phyloP scores from a whole-genome alignment of 2,797 vertebrate genomes.

The Anniella stebbinsi region DNA sequence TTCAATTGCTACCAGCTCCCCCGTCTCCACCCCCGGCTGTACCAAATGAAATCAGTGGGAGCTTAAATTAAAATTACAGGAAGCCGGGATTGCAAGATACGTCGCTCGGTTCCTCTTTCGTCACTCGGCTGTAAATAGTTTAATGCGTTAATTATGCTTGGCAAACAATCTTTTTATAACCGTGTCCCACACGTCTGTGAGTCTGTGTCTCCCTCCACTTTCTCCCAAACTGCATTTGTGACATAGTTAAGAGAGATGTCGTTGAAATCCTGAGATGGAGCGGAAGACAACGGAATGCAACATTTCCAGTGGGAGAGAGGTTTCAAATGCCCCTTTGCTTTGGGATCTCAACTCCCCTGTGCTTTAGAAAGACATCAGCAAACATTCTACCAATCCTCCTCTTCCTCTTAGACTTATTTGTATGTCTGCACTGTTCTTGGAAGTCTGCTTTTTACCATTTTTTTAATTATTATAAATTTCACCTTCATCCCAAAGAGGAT shows the following conservation, averaged over 20 bases:
- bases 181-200: neutral
- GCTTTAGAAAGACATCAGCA: neutral
- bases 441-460: neutral
- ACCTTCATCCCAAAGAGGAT: too few relatives aligned
- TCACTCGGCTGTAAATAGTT: constrained; percentile 36
- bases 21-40: constrained; percentile 71
- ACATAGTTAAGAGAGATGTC: neutral
- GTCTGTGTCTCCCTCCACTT: neutral
- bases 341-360: neutral
- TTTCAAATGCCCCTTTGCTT: neutral
- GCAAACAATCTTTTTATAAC: constrained; percentile 27
- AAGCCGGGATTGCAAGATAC: constrained; percentile 64
- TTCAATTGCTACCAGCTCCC: constrained; percentile 76
- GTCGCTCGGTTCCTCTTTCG: constrained; percentile 43
- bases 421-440: neutral
- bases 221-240: neutral
- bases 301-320: neutral
- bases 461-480: too few relatives aligned
- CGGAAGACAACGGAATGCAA: neutral
- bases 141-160: constrained; percentile 68
- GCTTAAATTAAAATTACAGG: constrained; percentile 75
- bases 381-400: neutral
- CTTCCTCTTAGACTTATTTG: neutral
- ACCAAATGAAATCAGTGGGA: constrained; percentile 78
- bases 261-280: neutral